phyloP scores from a whole-genome alignment of 2,797 vertebrate species.

The Fistularia tabacaria region DNA sequence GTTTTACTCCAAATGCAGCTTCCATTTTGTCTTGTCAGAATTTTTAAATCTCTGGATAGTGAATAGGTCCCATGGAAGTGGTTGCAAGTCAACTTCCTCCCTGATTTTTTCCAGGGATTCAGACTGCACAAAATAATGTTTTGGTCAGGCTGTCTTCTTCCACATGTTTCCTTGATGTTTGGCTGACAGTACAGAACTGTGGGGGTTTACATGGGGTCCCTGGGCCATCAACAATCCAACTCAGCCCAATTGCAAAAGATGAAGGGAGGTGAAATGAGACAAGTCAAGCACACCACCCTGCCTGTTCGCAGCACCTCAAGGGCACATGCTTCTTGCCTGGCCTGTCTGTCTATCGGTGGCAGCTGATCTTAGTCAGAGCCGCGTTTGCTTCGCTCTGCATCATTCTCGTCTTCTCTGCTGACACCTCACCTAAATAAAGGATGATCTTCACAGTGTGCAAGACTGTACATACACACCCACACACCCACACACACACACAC shows the following conservation, averaged over 20 bases:
- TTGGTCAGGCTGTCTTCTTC: conserved; percentile 35
- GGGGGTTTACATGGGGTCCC: conserved; percentile 38
- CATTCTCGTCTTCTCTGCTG: conserved; percentile 48
- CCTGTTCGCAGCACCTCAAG: conserved; percentile 51
- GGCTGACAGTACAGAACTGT: conserved; percentile 49
- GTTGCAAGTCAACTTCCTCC: conserved; percentile 24
- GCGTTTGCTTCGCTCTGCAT: conserved; percentile 39
- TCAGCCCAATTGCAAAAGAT: conserved; percentile 50
- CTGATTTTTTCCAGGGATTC: conserved; percentile 14
- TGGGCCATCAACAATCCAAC: conserved; percentile 50
- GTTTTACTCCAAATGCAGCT: conserved; percentile 18
- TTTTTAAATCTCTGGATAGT: conserved; percentile 24
- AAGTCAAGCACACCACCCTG: conserved; percentile 40
- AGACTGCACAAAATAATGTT: conserved; percentile 30
- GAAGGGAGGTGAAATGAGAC: conserved; percentile 53
- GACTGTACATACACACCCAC: too few species aligned
- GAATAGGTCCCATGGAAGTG: conserved; percentile 16
- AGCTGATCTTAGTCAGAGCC: conserved; percentile 54
- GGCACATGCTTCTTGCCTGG: conserved; percentile 39
- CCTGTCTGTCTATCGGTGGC: conserved; percentile 50
- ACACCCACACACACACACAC: too few species aligned
- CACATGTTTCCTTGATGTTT: conserved; percentile 50
- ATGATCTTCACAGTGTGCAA: conserved; percentile 16
- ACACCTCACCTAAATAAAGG: conserved; percentile 48
- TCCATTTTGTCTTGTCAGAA: conserved; percentile 24